Evolutionary conservation across 1,140 invertebrate genomes (phyloP).

Genomic region (Steinernema feltiae): DNA sequence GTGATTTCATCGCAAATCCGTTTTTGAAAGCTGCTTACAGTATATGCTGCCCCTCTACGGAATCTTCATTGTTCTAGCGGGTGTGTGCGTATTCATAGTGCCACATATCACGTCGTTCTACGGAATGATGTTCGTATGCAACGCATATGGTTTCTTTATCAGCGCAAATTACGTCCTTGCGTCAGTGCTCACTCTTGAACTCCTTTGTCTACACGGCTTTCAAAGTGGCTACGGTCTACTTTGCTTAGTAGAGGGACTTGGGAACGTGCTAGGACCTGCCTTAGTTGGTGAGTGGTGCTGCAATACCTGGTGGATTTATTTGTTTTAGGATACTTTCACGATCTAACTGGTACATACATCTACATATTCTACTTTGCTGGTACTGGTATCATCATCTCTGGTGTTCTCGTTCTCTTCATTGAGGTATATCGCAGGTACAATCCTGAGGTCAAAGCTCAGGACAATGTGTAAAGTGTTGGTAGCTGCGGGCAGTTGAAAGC

Average conservation of each 20-base stretch:
- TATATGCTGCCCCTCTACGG: slow-evolving; percentile 8
- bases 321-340: slow-evolving; percentile 59
- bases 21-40: slow-evolving; percentile 8
- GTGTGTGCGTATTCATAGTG: slow-evolving; percentile 69
- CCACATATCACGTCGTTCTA: slow-evolving; percentile 75
- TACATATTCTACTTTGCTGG: slow-evolving; percentile 16
- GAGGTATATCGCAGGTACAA: neutral
- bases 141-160: slow-evolving; percentile 86
- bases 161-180: slow-evolving; percentile 91
- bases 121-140: slow-evolving; percentile 71
- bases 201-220: slow-evolving; percentile 82
- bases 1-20: slow-evolving; percentile 61
- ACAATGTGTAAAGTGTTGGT: neutral
- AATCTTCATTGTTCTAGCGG: slow-evolving; percentile 17
- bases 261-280: slow-evolving; percentile 71
- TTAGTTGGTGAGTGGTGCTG: slow-evolving; percentile 48
- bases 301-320: neutral
- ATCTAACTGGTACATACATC: slow-evolving; percentile 21
- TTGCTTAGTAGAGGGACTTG: slow-evolving; percentile 81
- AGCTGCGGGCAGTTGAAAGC: neutral
- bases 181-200: slow-evolving; percentile 88
- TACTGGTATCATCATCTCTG: slow-evolving; percentile 16
- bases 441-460: neutral
- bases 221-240: slow-evolving; percentile 90
- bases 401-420: slow-evolving; percentile 15